A percentile compares a stretch with the other conserved stretches of the same genome.
These are phyloP conservation scores for Hypolimnas misippus DNA, from an alignment of 2,888 invertebrate species.

Conservation along the genomic window DNA sequence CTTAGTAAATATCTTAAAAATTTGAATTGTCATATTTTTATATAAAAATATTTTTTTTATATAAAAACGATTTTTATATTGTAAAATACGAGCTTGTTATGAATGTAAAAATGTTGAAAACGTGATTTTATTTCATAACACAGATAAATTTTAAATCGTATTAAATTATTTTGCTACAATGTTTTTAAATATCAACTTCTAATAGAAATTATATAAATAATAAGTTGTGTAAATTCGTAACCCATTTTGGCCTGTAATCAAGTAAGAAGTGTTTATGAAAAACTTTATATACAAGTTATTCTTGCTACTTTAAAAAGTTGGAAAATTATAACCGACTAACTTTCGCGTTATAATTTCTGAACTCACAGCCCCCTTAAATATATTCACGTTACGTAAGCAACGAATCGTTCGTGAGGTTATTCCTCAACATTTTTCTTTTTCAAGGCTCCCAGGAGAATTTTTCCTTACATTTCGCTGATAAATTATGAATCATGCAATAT, in stretches of 20 bases:
- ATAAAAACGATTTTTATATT: background rate
- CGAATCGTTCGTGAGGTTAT: constrained; percentile 5
- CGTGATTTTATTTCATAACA: too few relatives aligned
- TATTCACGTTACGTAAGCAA: constrained; percentile 1
- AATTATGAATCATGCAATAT: constrained; percentile 26
- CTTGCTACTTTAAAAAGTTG: background rate
- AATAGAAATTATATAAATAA: too few relatives aligned
- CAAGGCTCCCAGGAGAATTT: background rate
- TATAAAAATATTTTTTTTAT: background rate
- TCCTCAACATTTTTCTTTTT: constrained; percentile 6
- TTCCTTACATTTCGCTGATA: constrained; percentile 15
- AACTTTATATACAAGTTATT: background rate
- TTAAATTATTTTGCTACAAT: too few relatives aligned
- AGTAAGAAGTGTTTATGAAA: background rate
- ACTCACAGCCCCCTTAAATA: background rate
- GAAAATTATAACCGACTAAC: background rate
- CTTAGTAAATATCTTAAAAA: background rate
- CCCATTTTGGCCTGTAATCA: background rate
- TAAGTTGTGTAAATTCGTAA: too few relatives aligned
- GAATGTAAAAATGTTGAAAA: too few relatives aligned
- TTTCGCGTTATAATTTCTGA: background rate
- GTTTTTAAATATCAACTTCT: too few relatives aligned
- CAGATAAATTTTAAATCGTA: too few relatives aligned
- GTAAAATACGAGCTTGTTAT: background rate
- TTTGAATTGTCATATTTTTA: background rate